These are phyloP conservation scores for Ammodytes marinus DNA, from an alignment of 2,113 vertebrate genomes.

Conservation along the genomic window DNA sequence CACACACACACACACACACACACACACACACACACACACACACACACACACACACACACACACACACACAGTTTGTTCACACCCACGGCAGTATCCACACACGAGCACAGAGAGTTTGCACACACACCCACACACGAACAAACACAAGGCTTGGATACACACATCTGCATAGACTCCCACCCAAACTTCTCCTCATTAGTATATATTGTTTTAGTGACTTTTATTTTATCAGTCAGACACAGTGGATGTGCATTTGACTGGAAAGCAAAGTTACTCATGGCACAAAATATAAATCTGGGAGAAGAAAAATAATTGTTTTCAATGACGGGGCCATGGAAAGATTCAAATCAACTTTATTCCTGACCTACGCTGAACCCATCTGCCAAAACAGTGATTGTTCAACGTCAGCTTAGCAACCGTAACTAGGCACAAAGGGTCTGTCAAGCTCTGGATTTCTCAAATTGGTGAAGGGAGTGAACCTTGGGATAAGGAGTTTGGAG, in stretches of 20 bases:
- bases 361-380: not conserved
- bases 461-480: not conserved
- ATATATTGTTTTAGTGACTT: constrained; percentile 45
- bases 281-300: not conserved
- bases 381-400: not conserved
- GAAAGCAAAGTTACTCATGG: constrained; percentile 40
- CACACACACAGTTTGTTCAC: constrained; percentile 10
- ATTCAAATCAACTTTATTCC: not conserved
- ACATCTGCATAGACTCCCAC: constrained; percentile 35
- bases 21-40: not conserved
- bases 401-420: not conserved
- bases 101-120: not conserved
- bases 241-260: constrained; percentile 45
- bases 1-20: constrained; percentile 29
- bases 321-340: not conserved
- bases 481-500: no score
- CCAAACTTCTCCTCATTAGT: constrained; percentile 63
- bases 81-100: not conserved
- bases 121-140: constrained; percentile 7
- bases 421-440: not conserved
- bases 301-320: constrained; percentile 1
- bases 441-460: not conserved
- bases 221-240: constrained; percentile 48
- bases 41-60: constrained; percentile 14
- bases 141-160: not conserved